Conservation (phyloP, 2,888 invertebrate species). For the Argyresthia albistria region DNA sequence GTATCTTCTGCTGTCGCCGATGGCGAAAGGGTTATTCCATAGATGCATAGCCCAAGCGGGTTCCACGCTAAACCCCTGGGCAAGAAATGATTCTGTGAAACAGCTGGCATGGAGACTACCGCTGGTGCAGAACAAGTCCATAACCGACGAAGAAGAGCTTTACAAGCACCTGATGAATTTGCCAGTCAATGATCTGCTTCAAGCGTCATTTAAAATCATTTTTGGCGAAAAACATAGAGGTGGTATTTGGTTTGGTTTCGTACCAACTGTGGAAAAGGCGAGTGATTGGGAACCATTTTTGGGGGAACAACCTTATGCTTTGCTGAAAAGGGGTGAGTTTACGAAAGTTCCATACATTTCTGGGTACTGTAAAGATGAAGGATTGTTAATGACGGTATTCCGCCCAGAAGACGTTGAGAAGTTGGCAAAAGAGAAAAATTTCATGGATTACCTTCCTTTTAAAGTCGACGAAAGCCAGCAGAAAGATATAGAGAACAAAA, state of each 20-base stretch:
- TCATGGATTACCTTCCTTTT: slow-evolving; percentile 16
- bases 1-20: slow-evolving; percentile 50
- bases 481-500: slow-evolving; percentile 26
- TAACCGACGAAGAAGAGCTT: slow-evolving; percentile 25
- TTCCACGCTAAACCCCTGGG: slow-evolving; percentile 61
- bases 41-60: slow-evolving; percentile 71
- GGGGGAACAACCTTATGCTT: slow-evolving; percentile 40
- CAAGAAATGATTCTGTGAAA: slow-evolving; percentile 37
- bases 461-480: slow-evolving; percentile 26
- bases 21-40: slow-evolving; percentile 63
- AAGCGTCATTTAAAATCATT: slow-evolving; percentile 29
- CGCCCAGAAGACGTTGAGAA: slow-evolving; percentile 11
- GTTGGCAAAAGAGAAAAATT: slow-evolving; percentile 10
- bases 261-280: slow-evolving; percentile 50
- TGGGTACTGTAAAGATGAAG: slow-evolving; percentile 62
- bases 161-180: slow-evolving; percentile 39
- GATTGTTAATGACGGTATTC: slow-evolving; percentile 37
- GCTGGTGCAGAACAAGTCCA: slow-evolving; percentile 16
- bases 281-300: slow-evolving; percentile 58
- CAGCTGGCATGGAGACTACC: slow-evolving; percentile 38
- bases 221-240: slow-evolving; percentile 28
- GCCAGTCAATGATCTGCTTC: slow-evolving; percentile 37
- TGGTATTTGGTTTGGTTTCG: slow-evolving; percentile 61
- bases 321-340: slow-evolving; percentile 47
- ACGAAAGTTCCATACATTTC: slow-evolving; percentile 58